These are phyloP conservation scores for Mesocricetus auratus DNA, from an alignment of 2,113 vertebrate genomes.

Conservation along the genomic window DNA sequence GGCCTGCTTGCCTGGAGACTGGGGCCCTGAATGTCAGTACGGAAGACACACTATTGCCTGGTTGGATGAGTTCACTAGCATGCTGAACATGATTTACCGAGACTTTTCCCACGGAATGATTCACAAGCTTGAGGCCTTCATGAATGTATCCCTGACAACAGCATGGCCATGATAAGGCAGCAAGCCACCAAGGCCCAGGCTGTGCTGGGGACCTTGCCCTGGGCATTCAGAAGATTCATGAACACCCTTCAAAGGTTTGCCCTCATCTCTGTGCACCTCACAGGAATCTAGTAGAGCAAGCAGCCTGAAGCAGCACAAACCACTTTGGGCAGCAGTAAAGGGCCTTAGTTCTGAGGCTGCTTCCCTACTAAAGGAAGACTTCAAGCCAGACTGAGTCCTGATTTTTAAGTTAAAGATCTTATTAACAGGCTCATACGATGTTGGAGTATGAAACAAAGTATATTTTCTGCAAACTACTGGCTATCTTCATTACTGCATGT, in stretches of 20 bases:
- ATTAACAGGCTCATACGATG: not conserved
- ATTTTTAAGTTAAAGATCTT: not conserved
- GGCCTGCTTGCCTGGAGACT: not conserved
- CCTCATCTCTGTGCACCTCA: not conserved
- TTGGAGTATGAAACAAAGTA: not conserved
- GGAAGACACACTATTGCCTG: not conserved
- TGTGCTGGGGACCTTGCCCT: not conserved
- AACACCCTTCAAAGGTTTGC: not conserved
- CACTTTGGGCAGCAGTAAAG: not conserved
- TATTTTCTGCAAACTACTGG: not conserved
- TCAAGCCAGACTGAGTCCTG: not conserved
- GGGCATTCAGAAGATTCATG: not conserved
- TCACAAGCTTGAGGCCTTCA: not conserved
- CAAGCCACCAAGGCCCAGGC: not conserved
- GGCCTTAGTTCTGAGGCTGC: not conserved
- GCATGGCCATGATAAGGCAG: not conserved
- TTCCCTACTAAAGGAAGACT: not conserved
- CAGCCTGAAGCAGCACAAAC: not conserved
- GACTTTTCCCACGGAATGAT: not conserved
- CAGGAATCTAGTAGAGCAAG: not conserved
- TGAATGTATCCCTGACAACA: not conserved
- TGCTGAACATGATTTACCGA: not conserved
- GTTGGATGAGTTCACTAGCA: not conserved
- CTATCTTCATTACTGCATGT: not conserved
- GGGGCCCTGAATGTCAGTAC: not conserved